Base-by-base conservation (phyloP, 1,140 invertebrate genomes). In the Lutraria rhynchaena region DNA sequence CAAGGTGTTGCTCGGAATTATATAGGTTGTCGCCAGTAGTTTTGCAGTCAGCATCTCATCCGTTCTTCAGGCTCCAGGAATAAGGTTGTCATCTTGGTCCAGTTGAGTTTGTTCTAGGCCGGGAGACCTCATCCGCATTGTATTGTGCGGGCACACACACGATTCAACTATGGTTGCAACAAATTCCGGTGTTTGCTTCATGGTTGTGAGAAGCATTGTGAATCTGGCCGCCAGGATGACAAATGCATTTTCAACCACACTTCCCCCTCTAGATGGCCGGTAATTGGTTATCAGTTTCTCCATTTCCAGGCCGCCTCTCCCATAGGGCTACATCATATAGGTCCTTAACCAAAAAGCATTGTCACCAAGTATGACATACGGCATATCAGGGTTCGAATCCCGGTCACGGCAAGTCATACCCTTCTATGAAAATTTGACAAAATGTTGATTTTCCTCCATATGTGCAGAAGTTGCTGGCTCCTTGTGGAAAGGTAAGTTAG, bases 181-280 rank as follows among this genome's bases (percentile, higher is more conserved):
- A 24, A 46, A 75, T 24, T 61, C 67, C 17, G 77, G 81, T 15
- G 24, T 33, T 19, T 83, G 69, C 29, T 78, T 70, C 71, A 85
- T 73, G n/a, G 75, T 83, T 7, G 69, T 53, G 22, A 81, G 49
- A n/a, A 85, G 49, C 4, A 82, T 49, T 31, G 65, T 77, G 65
- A 60, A 82, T 49, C 86, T 91, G 61, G 87, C 86, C 29, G 87
- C 85, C 37, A 94, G 81, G 60, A 94, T 92, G 19, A 93, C 93
- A 89, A 94, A 94, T 49, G 90, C 90, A 89, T 93, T 94, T 89
- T 94, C 93, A 17, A 94, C 89, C 15, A 83, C 83, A 69, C 89
- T 80, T 22, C 92, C 27, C 9, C 87, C 91, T 33, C 89, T 77
- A 33, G 87, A 88, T 11, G 93, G 84, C 80, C 93, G 82, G 82